phyloP scores from a whole-genome alignment of 2,797 vertebrate species.

The Liasis olivaceus region DNA sequence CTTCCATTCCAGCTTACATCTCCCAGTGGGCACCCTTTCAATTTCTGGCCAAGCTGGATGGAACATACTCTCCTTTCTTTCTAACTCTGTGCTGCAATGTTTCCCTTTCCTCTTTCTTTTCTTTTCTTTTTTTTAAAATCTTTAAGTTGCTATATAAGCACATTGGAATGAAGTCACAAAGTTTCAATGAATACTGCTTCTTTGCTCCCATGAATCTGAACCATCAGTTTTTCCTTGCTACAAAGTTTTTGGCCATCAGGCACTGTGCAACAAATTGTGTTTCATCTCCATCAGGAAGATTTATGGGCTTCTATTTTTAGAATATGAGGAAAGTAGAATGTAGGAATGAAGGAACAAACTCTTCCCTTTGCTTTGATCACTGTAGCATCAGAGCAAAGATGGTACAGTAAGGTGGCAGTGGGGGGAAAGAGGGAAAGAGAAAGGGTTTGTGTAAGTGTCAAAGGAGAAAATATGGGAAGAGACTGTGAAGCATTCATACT shows the following conservation, averaged over 20 bases:
- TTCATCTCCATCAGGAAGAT: neutral
- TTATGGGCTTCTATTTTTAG: neutral
- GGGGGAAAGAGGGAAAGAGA: neutral
- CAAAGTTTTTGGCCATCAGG: neutral
- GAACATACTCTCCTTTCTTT: neutral
- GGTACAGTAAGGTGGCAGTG: neutral
- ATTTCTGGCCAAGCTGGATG: neutral
- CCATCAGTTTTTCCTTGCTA: neutral
- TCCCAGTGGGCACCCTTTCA: neutral
- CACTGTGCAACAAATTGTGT: neutral
- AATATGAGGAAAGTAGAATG: neutral
- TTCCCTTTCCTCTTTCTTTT: too few relatives aligned
- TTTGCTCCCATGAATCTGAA: neutral
- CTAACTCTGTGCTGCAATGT: neutral
- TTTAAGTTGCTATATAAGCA: neutral
- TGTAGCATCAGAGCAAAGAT: neutral
- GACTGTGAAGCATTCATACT: neutral
- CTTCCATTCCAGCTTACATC: neutral
- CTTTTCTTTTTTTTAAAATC: accelerated
- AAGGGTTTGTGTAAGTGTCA: neutral
- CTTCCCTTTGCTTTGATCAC: neutral
- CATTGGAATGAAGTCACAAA: neutral
- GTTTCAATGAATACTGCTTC: neutral
- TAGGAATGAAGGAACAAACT: neutral
- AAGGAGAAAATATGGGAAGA: neutral